Percentiles rank a stretch among this genome's conserved stretches.
Evolutionary conservation across 1,140 invertebrate genomes (phyloP).

Genomic region (Apocrypta bakeri): DNA sequence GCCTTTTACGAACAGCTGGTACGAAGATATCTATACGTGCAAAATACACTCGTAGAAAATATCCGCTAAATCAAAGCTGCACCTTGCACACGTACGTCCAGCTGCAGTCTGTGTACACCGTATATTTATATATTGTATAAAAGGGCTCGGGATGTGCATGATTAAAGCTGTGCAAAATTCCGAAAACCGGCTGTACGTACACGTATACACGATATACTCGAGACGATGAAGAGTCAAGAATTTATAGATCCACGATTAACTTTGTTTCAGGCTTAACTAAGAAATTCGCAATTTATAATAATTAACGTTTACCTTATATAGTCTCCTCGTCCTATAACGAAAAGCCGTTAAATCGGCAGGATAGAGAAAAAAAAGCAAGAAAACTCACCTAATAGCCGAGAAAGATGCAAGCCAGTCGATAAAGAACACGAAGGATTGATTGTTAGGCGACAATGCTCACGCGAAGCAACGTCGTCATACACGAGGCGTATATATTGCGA

Average conservation of each 20-base stretch:
- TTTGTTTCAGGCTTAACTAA: background rate
- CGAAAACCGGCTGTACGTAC: background rate
- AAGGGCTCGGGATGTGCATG: background rate
- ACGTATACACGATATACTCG: background rate
- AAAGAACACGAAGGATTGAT: slow-evolving; percentile 41
- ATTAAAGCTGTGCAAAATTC: background rate
- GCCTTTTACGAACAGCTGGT: slow-evolving; percentile 1
- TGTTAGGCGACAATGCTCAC: slow-evolving; percentile 42
- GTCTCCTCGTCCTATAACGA: background rate
- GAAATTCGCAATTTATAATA: slow-evolving; percentile 24
- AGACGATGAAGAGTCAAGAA: background rate
- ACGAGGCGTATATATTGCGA: background rate
- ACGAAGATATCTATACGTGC: too few relatives aligned
- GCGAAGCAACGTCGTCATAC: background rate
- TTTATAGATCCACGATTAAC: background rate
- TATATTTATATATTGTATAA: background rate
- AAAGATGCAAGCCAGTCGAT: background rate
- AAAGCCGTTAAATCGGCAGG: background rate
- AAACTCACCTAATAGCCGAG: background rate
- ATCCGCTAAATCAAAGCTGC: slow-evolving; percentile 4
- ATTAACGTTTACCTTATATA: slow-evolving; percentile 26
- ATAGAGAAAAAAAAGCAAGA: background rate
- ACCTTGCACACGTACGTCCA: background rate
- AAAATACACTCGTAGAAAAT: background rate
- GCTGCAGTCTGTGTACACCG: background rate